Evolutionary conservation across 2,888 invertebrate species (phyloP), one percentile per base, ranked within the genome.

Genomic region (Acanthosoma haemorrhoidale): DNA sequence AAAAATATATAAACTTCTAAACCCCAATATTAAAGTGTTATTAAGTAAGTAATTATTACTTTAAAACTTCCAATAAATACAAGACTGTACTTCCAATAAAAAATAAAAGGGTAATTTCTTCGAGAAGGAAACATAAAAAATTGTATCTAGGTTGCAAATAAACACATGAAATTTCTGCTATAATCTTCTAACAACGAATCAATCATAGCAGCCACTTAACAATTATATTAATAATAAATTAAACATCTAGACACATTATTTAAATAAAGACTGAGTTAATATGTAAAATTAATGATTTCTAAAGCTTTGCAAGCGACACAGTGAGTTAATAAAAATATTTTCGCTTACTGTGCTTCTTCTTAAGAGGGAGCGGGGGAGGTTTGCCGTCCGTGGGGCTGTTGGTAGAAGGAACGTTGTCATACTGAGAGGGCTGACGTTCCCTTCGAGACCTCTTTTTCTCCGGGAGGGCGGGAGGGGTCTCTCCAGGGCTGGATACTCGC

Each of bases 301-400:
- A 34, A 34, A 59, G 59, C 59, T 2, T 29, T 29, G 59, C 31
- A 34, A 58, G 18, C 59, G 32, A 59, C 32, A 59, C 8, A 9
- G 36, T 9, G 2, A 5, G 5, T 29, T 25, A 31, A 16, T 38
- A 21, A 39, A 39, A 2, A 3, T 4, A 11, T 38, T 13, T 38
- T 18, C 21, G 91, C 94, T 92, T 87, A 94, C 95, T 95, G 85
- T 96, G 92, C 81, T 91, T 90, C 82, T 94, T 94, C 83, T 96
- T 96, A 58, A 91, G 88, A 43, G 96, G 96, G 75, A 96, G 82
- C 63, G 96, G 96, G 73, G 96, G 96, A 73, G 94, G 92, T 78
- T 82, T 81, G 74, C 88, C 88, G 76, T 87, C 85, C 41, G 80
- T 78, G 11, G 74, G 72, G 59, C 73, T 73, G 9, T 61, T 43